These are phyloP conservation scores for Camponotus pennsylvanicus DNA, from an alignment of 1,140 invertebrate genomes.

Conservation along the genomic window DNA sequence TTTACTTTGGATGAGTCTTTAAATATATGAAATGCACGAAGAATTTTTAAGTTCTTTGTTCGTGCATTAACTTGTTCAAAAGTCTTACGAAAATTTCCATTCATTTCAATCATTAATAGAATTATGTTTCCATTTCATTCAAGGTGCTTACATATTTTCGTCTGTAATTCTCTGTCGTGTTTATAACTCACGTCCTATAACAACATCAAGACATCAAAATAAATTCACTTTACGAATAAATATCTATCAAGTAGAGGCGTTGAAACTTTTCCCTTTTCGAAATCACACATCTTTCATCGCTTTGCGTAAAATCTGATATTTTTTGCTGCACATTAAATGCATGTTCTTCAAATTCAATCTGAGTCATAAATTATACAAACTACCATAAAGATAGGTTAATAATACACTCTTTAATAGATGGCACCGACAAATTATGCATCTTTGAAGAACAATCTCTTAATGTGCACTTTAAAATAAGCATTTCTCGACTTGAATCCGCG, in stretches of 20 bases:
- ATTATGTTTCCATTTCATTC: neutral
- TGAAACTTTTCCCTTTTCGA: neutral
- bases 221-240: conserved; percentile 1
- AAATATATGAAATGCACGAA: neutral
- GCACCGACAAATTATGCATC: conserved; percentile 6
- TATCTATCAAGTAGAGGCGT: neutral
- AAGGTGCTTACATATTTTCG: neutral
- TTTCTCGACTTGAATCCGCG: conserved; percentile 15
- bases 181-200: conserved; percentile 8
- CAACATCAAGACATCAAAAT: neutral
- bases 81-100: neutral
- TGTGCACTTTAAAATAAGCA: conserved; percentile 31
- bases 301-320: neutral
- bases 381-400: conserved; percentile 21
- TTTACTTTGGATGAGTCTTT: neutral
- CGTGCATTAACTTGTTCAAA: neutral
- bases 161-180: neutral
- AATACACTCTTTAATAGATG: neutral
- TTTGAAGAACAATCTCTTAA: conserved; percentile 26
- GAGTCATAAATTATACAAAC: neutral
- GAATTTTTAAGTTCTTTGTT: neutral
- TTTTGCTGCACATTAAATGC: neutral
- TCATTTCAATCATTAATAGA: neutral
- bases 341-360: neutral
- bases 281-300: neutral